A percentile compares a stretch with the other conserved stretches of the same genome.
phyloP scores from a whole-genome alignment of 2,888 invertebrate genomes.

The Xylota segnis region DNA sequence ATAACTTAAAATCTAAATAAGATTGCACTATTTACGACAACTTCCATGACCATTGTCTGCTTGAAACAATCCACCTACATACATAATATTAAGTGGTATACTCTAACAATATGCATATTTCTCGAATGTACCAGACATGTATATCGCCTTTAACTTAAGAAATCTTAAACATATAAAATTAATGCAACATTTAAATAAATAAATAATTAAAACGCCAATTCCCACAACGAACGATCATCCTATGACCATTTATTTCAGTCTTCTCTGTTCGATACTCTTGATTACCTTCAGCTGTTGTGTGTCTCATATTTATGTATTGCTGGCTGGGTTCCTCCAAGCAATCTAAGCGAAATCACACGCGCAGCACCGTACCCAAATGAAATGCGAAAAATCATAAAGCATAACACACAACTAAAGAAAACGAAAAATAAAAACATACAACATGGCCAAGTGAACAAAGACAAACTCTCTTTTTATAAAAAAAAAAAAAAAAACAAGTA shows the following conservation, averaged over 20 bases:
- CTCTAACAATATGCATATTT: slow-evolving; percentile 2
- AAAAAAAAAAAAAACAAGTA: too few relatives aligned
- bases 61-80: background rate
- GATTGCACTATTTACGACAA: background rate
- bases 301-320: slow-evolving; percentile 11
- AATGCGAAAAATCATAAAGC: slow-evolving; percentile 41
- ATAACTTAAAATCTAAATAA: background rate
- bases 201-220: background rate
- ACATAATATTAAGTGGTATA: background rate
- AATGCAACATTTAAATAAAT: slow-evolving; percentile 36
- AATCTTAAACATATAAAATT: slow-evolving; percentile 29
- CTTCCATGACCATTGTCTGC: background rate
- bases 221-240: slow-evolving; percentile 24
- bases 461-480: background rate
- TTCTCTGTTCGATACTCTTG: slow-evolving; percentile 51
- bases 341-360: slow-evolving; percentile 34
- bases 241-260: slow-evolving; percentile 11
- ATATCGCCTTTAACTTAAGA: slow-evolving; percentile 26
- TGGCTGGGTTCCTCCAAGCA: background rate
- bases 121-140: slow-evolving; percentile 14
- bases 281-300: slow-evolving; percentile 42
- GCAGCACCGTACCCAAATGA: slow-evolving; percentile 37
- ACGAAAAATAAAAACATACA: slow-evolving; percentile 9
- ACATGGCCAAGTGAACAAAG: slow-evolving; percentile 7
- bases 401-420: slow-evolving; percentile 42